Evolutionary conservation across 2,113 vertebrate genomes (phyloP).

Genomic region (Gymnobelideus leadbeateri): DNA sequence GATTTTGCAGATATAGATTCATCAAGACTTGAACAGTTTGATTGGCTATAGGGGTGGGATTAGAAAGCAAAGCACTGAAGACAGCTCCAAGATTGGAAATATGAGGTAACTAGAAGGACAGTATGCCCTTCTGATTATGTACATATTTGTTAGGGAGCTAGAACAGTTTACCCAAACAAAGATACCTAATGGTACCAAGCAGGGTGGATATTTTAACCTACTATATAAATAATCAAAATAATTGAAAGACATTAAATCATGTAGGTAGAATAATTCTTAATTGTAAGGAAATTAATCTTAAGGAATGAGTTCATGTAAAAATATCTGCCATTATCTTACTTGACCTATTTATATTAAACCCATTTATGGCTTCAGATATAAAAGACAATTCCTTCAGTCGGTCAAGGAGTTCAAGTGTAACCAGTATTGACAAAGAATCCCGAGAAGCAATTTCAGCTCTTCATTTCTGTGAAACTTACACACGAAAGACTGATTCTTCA

Average conservation of each 20-base stretch:
- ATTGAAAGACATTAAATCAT: constrained; percentile 2
- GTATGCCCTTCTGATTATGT: not conserved
- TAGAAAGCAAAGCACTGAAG: not conserved
- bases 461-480: constrained; percentile 95
- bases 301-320: constrained; percentile 1
- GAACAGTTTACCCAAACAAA: not conserved
- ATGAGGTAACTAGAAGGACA: not conserved
- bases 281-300: constrained; percentile 34
- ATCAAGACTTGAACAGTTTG: not conserved
- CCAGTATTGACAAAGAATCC: constrained; percentile 98
- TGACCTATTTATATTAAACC: constrained; percentile 45
- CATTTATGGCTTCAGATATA: constrained; percentile 89
- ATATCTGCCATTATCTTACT: constrained; percentile 19
- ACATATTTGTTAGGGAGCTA: not conserved
- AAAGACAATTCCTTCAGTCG: constrained; percentile 99
- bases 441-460: constrained; percentile 95
- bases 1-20: not conserved
- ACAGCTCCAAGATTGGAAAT: not conserved
- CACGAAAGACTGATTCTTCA: constrained; percentile 91
- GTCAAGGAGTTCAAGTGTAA: constrained; percentile 98
- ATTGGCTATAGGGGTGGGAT: not conserved
- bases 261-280: constrained; percentile 7
- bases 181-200: not conserved
- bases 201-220: not conserved
- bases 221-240: constrained; percentile 25